Percentiles rank a stretch among this genome's conserved stretches.
Evolutionary conservation across 1,140 invertebrate species (phyloP).

Genomic region (Galendromus occidentalis): DNA sequence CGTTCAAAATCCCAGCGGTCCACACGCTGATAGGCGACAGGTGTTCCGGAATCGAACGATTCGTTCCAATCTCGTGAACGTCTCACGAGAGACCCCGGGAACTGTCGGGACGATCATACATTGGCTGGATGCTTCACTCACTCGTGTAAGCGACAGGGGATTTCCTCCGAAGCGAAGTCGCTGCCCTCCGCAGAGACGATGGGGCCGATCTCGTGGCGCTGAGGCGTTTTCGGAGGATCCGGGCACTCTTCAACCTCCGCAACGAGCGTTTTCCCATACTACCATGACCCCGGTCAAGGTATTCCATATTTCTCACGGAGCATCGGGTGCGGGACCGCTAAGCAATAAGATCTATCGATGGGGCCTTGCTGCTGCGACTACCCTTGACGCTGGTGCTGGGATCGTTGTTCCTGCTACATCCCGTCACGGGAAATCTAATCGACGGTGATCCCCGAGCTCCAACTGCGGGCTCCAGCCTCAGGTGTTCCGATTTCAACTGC

Average conservation of each 20-base stretch:
- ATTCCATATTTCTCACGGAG: neutral
- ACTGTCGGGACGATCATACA: no score
- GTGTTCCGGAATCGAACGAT: no score
- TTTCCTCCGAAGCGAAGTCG: neutral
- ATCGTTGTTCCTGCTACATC: neutral
- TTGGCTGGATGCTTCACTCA: neutral
- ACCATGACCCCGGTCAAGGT: constrained; percentile 8
- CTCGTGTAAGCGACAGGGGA: neutral
- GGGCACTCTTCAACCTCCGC: constrained; percentile 1
- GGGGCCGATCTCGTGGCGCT: neutral
- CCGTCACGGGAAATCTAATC: no score
- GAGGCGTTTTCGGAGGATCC: neutral
- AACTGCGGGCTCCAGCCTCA: no score
- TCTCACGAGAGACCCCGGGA: no score
- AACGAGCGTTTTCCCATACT: constrained; percentile 8
- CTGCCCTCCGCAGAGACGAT: neutral
- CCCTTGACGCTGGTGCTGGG: neutral
- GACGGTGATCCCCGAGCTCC: no score
- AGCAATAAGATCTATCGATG: neutral
- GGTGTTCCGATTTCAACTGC: no score
- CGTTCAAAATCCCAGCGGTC: no score
- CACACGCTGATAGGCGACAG: no score
- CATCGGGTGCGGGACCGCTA: no score
- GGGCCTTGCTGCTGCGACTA: neutral
- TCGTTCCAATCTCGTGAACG: no score